A percentile compares a stretch with the other conserved stretches of the same genome.
phyloP scores from a whole-genome alignment of 2,113 vertebrate species.

The Plotosus lineatus region DNA sequence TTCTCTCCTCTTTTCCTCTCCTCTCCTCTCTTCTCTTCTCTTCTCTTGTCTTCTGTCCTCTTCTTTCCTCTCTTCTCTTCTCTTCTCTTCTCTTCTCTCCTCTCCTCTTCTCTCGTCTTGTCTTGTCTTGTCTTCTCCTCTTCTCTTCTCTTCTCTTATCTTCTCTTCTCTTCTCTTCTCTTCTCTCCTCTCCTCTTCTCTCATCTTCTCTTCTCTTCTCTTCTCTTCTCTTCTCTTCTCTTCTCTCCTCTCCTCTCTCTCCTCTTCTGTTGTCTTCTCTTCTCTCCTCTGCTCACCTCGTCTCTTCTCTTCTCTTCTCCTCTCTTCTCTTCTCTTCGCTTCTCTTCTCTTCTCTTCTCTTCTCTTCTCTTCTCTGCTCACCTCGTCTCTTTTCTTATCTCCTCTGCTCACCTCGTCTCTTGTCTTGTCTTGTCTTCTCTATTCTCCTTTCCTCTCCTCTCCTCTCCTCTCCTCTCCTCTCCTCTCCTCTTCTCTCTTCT shows the following conservation, averaged over 20 bases:
- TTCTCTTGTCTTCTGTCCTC: constrained; percentile 33
- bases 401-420: constrained; percentile 24
- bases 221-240: constrained; percentile 7
- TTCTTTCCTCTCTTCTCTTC: not conserved
- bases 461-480: not conserved
- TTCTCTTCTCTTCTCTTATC: not conserved
- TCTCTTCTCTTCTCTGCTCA: too few species aligned
- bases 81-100: not conserved
- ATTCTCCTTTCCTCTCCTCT: not conserved
- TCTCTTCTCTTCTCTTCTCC: constrained; percentile 31
- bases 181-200: constrained; percentile 26
- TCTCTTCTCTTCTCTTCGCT: not conserved
- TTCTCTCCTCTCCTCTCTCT: not conserved
- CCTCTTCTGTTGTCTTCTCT: constrained; percentile 32
- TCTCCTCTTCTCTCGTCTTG: constrained; percentile 15
- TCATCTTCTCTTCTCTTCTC: not conserved
- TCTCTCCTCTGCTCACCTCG: too few species aligned
- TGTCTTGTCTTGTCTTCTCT: constrained; percentile 31
- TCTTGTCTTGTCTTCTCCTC: too few species aligned
- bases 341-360: not conserved
- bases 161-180: constrained; percentile 30
- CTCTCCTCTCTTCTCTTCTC: constrained; percentile 21
- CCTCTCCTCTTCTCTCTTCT: constrained; percentile 6
- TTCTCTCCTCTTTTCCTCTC: not conserved
- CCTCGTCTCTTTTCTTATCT: not conserved